Conservation (phyloP, 2,888 invertebrate species). For the Xiphydria camelus region DNA sequence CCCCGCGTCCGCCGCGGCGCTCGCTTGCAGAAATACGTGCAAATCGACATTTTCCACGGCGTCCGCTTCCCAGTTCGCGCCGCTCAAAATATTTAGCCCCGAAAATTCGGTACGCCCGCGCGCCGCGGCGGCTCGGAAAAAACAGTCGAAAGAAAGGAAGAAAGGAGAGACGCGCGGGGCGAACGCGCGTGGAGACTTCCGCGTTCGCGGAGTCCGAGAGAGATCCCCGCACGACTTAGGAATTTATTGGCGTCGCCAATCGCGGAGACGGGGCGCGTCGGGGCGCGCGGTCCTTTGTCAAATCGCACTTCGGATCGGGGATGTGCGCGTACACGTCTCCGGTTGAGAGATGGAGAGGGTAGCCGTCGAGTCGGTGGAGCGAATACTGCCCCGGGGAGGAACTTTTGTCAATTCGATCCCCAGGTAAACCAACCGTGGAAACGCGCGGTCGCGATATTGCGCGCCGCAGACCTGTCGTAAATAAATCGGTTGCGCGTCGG, state of each 20-base stretch:
- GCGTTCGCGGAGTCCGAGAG: too few relatives aligned
- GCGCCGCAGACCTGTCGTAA: slow-evolving; percentile 25
- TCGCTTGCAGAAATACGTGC: too few relatives aligned
- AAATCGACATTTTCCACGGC: slow-evolving; percentile 21
- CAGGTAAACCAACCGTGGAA: too few relatives aligned
- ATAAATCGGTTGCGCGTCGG: slow-evolving; percentile 27
- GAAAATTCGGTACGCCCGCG: slow-evolving; percentile 8
- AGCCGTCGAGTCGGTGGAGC: too few relatives aligned
- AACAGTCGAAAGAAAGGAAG: slow-evolving; percentile 4
- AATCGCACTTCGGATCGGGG: too few relatives aligned
- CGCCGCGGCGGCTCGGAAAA: neutral
- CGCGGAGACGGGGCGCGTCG: slow-evolving; percentile 19
- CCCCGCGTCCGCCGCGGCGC: too few relatives aligned
- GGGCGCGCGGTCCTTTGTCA: slow-evolving; percentile 13
- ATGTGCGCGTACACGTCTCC: too few relatives aligned
- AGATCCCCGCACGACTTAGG: slow-evolving; percentile 19
- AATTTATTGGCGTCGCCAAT: slow-evolving; percentile 41
- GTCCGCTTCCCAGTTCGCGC: neutral
- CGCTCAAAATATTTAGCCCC: slow-evolving; percentile 10
- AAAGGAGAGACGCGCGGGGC: neutral
- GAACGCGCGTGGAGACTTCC: slow-evolving; percentile 14
- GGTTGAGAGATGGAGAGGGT: too few relatives aligned
- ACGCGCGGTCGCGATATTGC: neutral
- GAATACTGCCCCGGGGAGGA: too few relatives aligned
- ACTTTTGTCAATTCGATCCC: too few relatives aligned